Evolutionary conservation across 2,888 invertebrate genomes (phyloP).

Genomic region (Cryptocephalus primarius): DNA sequence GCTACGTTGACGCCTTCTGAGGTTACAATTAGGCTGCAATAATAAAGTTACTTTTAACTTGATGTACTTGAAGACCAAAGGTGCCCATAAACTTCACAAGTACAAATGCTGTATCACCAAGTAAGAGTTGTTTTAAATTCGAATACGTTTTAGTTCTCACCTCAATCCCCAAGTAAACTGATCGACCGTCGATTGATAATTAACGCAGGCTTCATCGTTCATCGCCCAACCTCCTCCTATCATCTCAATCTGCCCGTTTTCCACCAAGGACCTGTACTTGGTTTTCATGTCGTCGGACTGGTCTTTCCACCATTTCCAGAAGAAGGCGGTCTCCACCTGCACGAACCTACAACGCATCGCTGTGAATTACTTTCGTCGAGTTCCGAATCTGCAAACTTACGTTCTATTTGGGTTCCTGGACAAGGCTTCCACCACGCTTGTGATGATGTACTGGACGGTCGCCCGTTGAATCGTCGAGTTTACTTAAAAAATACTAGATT

Average conservation of each 20-base stretch:
- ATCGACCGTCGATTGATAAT: conserved; percentile 60
- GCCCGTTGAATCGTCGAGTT: neutral
- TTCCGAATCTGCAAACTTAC: neutral
- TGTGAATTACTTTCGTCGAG: neutral
- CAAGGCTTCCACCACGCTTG: neutral
- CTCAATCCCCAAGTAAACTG: conserved; percentile 58
- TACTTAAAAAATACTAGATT: too few relatives aligned
- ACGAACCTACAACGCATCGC: conserved; percentile 48
- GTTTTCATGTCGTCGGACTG: conserved; percentile 44
- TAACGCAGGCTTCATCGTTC: conserved; percentile 53
- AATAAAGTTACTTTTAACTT: too few relatives aligned
- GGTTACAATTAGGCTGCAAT: too few relatives aligned
- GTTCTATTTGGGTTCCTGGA: neutral
- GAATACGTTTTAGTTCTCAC: too few relatives aligned
- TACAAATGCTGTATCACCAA: too few relatives aligned
- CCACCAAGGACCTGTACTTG: conserved; percentile 46
- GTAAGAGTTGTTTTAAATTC: too few relatives aligned
- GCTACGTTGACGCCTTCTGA: too few relatives aligned
- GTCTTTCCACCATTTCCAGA: conserved; percentile 71
- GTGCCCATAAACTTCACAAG: too few relatives aligned
- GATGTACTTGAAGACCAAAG: too few relatives aligned
- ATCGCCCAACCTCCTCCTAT: conserved; percentile 50
- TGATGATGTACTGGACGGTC: neutral
- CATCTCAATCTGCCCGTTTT: conserved; percentile 49
- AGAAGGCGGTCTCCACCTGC: conserved; percentile 69